Evolutionary conservation across 2,888 invertebrate species (phyloP), one percentile per base, ranked within the genome.

Genomic region (Hypolimnas misippus): DNA sequence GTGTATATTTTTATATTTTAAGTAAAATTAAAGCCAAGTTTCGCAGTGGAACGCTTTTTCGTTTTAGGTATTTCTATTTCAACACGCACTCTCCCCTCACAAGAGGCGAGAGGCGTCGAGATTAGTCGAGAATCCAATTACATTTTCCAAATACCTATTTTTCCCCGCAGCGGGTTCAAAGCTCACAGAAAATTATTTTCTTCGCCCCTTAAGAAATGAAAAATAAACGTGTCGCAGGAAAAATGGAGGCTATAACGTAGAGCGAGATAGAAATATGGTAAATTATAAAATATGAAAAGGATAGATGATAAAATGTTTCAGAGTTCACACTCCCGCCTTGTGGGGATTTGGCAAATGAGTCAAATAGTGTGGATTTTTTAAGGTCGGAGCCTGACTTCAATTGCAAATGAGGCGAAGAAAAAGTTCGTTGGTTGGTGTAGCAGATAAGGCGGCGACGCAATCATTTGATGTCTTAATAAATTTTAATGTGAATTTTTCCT

Each of bases 121-220:
- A 89, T 88, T 87, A 87, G 83, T 86, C 79, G 78, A 77, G 84
- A 91, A 91, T 90, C 89, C 90, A 91, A 92, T 92, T 90, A 89
- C 86, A 85, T 88, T 89, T 90, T 85, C 85, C 75, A 86, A 88
- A 89, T 86, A 89, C 84, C 81, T 83, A 86, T 87, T 89, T 89
- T 89, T 87, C 84, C 84, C 81, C 82, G 80, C 79, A 81, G 83
- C 82, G 81, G 84, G 89, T 88, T 89, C 89, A 89, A 86, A 90
- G 89, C 89, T 89, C 87, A 86, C 76, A 77, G 89, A 87, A 90
- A 92, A 91, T 91, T 86, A 91, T 92, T 91, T 90, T 88, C 87
- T 81, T 82, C 83, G 80, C 83, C 85, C 87, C 82, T 73, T 77
- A 84, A 83, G 88, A 88, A 86, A 90, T 90, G 90, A 89, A 90